These are phyloP conservation scores for Alethe diademata DNA, from an alignment of 2,113 vertebrate species.

Conservation along the genomic window DNA sequence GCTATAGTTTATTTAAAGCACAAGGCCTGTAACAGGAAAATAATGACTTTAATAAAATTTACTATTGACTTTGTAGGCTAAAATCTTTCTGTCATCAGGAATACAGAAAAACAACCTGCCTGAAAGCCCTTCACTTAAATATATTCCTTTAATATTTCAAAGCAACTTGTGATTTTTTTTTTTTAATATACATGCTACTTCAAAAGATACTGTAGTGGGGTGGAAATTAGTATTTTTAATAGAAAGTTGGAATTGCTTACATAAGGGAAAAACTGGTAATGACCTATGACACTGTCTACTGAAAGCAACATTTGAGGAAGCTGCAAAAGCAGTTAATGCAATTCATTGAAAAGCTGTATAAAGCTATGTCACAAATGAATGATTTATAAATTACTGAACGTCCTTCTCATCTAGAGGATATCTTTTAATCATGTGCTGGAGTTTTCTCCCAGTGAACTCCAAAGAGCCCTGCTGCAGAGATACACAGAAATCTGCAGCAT, in stretches of 20 bases:
- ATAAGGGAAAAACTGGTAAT: slow-evolving; percentile 77
- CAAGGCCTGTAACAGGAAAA: slow-evolving; percentile 77
- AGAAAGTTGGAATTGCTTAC: slow-evolving; percentile 77
- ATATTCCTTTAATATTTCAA: slow-evolving; percentile 86
- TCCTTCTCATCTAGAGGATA: slow-evolving; percentile 76
- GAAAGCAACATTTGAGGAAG: slow-evolving; percentile 74
- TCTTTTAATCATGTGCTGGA: slow-evolving; percentile 73
- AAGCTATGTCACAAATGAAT: slow-evolving; percentile 77
- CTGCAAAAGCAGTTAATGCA: slow-evolving; percentile 72
- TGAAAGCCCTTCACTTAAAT: slow-evolving; percentile 81
- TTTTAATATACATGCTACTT: slow-evolving; percentile 76
- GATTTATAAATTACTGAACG: slow-evolving; percentile 78
- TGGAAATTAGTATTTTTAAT: slow-evolving; percentile 85
- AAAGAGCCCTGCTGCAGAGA: slow-evolving; percentile 62
- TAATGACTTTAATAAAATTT: slow-evolving; percentile 88
- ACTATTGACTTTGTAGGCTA: slow-evolving; percentile 83
- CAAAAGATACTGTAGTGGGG: slow-evolving; percentile 73
- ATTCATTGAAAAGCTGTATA: slow-evolving; percentile 74
- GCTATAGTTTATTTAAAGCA: slow-evolving; percentile 81
- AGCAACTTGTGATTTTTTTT: slow-evolving; percentile 72
- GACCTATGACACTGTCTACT: slow-evolving; percentile 75
- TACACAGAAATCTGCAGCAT: slow-evolving; percentile 63
- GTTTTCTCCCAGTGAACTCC: slow-evolving; percentile 64
- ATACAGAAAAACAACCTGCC: slow-evolving; percentile 77
- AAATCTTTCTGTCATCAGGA: slow-evolving; percentile 82